A percentile compares a stretch with the other conserved stretches of the same genome.
Evolutionary conservation across 2,888 invertebrate species (phyloP).

Genomic region (Ceramica pisi): DNA sequence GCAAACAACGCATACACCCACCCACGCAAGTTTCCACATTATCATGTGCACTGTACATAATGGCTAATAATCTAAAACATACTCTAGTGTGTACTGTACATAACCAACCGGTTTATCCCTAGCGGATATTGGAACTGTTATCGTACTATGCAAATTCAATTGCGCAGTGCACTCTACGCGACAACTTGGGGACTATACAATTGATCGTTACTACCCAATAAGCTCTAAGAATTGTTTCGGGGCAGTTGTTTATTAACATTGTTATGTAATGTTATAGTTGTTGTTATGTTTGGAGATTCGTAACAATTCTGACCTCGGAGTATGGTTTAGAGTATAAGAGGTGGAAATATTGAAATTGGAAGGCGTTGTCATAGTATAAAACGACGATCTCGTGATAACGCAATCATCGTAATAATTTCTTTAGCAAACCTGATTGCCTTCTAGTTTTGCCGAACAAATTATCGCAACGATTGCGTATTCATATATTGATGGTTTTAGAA

Average conservation of each 20-base stretch:
- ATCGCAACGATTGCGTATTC: too few species aligned
- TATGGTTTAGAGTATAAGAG: not conserved
- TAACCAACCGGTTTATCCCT: constrained; percentile 67
- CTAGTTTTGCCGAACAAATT: too few species aligned
- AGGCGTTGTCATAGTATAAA: too few species aligned
- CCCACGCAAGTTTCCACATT: constrained; percentile 25
- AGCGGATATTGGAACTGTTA: constrained; percentile 76
- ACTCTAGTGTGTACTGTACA: constrained; percentile 51
- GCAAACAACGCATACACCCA: constrained; percentile 11
- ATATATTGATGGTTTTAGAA: too few species aligned
- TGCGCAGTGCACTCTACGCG: constrained; percentile 75
- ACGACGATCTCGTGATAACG: too few species aligned
- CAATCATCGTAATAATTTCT: too few species aligned
- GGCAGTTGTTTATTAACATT: constrained; percentile 40
- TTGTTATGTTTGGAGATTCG: not conserved
- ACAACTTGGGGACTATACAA: constrained; percentile 75
- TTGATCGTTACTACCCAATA: constrained; percentile 73
- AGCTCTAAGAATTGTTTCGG: constrained; percentile 60
- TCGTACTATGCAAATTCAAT: constrained; percentile 82
- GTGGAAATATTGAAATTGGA: not conserved
- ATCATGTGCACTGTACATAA: constrained; percentile 42
- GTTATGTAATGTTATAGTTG: not conserved
- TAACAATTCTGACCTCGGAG: not conserved
- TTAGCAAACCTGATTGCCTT: too few species aligned
- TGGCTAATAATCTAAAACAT: constrained; percentile 63